Conservation (phyloP, 1,140 invertebrate species). For the Laupala kohalensis region DNA sequence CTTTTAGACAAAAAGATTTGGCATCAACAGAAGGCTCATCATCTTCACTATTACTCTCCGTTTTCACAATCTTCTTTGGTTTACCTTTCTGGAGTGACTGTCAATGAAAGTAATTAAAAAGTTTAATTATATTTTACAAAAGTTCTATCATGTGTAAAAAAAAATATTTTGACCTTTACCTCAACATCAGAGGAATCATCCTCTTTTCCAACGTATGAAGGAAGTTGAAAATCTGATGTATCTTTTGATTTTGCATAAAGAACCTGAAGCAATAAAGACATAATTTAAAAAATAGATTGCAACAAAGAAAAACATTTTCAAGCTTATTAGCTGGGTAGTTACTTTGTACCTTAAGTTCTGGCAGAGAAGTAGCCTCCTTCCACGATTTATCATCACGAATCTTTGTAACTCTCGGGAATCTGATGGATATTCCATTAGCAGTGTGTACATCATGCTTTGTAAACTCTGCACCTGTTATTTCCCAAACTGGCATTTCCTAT, state of each 20-base stretch:
- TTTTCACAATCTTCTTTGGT: neutral
- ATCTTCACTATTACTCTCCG: no score
- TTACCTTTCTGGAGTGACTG: neutral
- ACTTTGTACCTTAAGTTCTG: conserved; percentile 41
- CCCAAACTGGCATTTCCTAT: conserved; percentile 60
- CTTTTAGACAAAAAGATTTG: no score
- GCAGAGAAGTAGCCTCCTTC: conserved; percentile 65
- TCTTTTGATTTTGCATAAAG: neutral
- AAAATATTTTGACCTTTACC: neutral
- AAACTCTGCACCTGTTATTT: conserved; percentile 87
- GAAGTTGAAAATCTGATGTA: neutral
- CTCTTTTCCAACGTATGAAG: neutral
- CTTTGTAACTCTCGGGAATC: conserved; percentile 79
- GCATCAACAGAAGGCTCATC: no score
- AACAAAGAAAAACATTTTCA: neutral
- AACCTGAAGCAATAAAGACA: neutral
- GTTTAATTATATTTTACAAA: neutral
- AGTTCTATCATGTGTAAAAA: neutral
- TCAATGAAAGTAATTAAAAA: neutral
- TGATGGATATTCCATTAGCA: conserved; percentile 79
- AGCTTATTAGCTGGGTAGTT: neutral
- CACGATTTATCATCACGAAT: conserved; percentile 75
- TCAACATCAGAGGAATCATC: neutral
- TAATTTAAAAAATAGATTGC: neutral
- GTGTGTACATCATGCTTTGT: conserved; percentile 77